Conservation (phyloP, 2,888 invertebrate species). For the Oxystoma pomonae region DNA sequence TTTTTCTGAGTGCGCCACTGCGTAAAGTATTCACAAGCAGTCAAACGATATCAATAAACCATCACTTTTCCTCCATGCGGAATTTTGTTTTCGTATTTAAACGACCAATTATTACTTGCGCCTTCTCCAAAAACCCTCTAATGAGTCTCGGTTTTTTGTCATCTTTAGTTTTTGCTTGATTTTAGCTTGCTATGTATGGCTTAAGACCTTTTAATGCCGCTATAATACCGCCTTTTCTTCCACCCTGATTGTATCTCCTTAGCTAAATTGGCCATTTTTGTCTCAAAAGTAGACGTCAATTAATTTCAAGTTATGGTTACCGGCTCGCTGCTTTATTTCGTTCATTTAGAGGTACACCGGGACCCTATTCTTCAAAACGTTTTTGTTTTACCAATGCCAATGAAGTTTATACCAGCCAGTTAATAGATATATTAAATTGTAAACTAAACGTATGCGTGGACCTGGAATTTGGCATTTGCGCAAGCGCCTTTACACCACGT, state of each 20-base stretch:
- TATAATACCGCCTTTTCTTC: not conserved
- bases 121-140: not conserved
- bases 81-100: not conserved
- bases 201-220: not conserved
- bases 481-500: too few species aligned
- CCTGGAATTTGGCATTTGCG: too few species aligned
- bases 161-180: not conserved
- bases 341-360: not conserved
- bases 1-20: not conserved
- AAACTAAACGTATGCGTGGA: too few species aligned
- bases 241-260: slow-evolving; percentile 37
- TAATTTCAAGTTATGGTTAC: slow-evolving; percentile 40
- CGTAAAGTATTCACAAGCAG: not conserved
- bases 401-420: too few species aligned
- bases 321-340: not conserved
- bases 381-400: too few species aligned
- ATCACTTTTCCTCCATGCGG: not conserved
- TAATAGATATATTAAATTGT: too few species aligned
- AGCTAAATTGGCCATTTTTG: slow-evolving; percentile 42
- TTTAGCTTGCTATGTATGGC: not conserved
- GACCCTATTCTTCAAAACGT: not conserved
- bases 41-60: not conserved
- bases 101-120: not conserved
- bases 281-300: slow-evolving; percentile 40
- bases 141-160: not conserved